phyloP scores from a whole-genome alignment of 53 echinoderm and acorn worm species.

The Paelopatides confundens region DNA sequence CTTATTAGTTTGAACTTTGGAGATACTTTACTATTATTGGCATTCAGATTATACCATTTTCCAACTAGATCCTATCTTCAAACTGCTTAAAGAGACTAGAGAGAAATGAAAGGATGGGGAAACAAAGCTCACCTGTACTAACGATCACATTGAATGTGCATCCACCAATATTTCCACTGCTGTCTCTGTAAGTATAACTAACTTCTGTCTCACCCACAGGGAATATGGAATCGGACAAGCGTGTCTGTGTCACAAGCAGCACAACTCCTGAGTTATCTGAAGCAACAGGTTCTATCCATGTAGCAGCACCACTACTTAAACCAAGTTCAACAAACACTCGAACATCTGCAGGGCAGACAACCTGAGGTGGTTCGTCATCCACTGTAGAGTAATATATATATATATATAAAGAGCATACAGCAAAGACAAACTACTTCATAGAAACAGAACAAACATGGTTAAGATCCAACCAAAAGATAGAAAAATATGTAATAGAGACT shows the following conservation, averaged over 20 bases:
- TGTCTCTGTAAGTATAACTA: background rate
- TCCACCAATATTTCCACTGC: background rate
- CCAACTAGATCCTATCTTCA: no score
- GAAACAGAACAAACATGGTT: no score
- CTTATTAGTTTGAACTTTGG: no score
- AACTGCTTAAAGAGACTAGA: no score
- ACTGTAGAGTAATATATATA: no score
- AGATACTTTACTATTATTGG: no score
- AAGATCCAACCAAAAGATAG: no score
- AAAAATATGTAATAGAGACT: no score
- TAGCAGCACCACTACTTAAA: conserved; percentile 3
- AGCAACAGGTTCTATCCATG: conserved; percentile 49
- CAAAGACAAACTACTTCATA: no score
- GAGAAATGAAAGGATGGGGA: no score
- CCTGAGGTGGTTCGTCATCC: conserved; percentile 50
- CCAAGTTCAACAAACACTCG: conserved; percentile 23
- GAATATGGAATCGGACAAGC: conserved; percentile 36
- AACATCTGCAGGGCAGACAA: conserved; percentile 37
- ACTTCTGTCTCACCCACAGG: conserved; percentile 2
- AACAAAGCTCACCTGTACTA: conserved; percentile 5
- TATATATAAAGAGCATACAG: no score
- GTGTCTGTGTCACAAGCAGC: background rate
- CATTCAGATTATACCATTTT: no score
- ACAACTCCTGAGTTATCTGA: conserved; percentile 62
- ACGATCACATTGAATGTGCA: conserved; percentile 24